Conservation (phyloP, 2,797 vertebrate genomes). For the Eptatretus atami region DNA sequence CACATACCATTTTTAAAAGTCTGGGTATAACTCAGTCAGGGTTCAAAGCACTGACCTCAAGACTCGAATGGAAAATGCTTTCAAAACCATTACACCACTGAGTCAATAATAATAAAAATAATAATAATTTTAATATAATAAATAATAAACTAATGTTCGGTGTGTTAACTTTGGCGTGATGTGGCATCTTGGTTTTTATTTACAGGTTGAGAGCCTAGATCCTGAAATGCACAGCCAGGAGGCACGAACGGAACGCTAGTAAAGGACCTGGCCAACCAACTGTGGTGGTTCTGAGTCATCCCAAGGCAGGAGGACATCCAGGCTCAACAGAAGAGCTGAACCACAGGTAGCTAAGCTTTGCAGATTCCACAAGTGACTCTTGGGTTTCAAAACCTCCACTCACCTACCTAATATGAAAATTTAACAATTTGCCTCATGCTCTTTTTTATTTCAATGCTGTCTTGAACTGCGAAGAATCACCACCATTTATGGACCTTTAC, state of each 20-base stretch:
- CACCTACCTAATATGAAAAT: not conserved
- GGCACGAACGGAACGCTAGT: constrained; percentile 32
- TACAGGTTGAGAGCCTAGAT: constrained; percentile 45
- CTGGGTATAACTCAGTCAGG: no score
- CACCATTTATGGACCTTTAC: no score
- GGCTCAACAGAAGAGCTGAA: not conserved
- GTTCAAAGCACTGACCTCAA: no score
- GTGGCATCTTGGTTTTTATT: not conserved
- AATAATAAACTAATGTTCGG: no score
- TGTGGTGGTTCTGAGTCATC: constrained; percentile 59
- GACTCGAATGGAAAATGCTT: no score
- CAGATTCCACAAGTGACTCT: not conserved
- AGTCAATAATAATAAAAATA: no score
- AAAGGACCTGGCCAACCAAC: constrained; percentile 37
- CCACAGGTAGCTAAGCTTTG: not conserved
- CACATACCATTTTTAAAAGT: no score
- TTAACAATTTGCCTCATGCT: not conserved
- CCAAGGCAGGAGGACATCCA: constrained; percentile 25
- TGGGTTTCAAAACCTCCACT: not conserved
- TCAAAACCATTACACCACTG: no score
- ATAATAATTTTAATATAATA: no score
- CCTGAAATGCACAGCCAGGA: constrained; percentile 49
- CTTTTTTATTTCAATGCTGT: no score
- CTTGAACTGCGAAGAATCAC: no score
- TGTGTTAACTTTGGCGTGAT: not conserved